phyloP scores from a whole-genome alignment of 2,888 invertebrate species.

The Halictus ligatus region DNA sequence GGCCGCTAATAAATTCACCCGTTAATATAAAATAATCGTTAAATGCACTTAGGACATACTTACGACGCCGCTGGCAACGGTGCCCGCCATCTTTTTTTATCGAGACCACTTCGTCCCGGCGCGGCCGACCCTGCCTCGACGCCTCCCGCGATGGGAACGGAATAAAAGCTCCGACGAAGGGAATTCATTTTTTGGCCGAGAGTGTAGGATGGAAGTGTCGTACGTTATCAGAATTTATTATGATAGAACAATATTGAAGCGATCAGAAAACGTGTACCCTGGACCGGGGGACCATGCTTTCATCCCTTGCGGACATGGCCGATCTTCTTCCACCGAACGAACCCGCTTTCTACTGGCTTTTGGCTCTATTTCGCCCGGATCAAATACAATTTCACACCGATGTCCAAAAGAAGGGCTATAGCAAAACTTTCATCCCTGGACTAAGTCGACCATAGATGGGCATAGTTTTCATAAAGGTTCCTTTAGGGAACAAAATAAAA shows the following conservation, averaged over 20 bases:
- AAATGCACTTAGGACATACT: conserved; percentile 82
- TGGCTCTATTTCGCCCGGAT: background rate
- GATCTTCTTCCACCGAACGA: background rate
- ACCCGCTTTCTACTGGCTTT: background rate
- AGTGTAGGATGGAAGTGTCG: conserved; percentile 14
- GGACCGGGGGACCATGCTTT: background rate
- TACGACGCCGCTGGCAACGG: conserved; percentile 76
- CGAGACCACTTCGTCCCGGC: conserved; percentile 73
- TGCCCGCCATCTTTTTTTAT: conserved; percentile 75
- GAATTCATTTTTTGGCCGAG: conserved; percentile 13
- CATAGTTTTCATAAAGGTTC: background rate
- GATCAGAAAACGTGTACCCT: background rate
- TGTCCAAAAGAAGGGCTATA: background rate
- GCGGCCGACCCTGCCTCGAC: conserved; percentile 59
- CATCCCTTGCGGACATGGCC: background rate
- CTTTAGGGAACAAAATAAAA: background rate
- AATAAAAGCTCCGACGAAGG: conserved; percentile 29
- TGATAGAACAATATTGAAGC: conserved; percentile 18
- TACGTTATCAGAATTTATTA: conserved; percentile 18
- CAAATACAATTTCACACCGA: background rate
- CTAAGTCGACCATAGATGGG: background rate
- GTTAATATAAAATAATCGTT: conserved; percentile 83
- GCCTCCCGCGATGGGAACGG: conserved; percentile 18
- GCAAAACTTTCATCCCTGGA: background rate
- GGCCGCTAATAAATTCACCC: conserved; percentile 81